Conservation (phyloP, 1,140 invertebrate genomes). For the Patella vulgata region DNA sequence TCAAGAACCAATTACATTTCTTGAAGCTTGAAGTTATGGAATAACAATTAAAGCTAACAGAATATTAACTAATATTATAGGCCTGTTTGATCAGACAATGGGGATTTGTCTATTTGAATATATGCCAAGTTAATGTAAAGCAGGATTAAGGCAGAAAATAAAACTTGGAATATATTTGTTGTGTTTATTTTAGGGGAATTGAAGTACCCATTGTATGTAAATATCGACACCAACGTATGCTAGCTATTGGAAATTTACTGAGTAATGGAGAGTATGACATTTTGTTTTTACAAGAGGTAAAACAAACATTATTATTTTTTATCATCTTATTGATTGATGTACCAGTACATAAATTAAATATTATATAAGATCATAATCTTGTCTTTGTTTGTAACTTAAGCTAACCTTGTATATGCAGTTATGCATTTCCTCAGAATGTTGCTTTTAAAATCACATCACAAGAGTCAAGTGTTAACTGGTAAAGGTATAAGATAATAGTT, state of each 20-base stretch:
- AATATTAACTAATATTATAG: background rate
- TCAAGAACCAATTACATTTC: background rate
- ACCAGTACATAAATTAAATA: background rate
- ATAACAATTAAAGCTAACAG: background rate
- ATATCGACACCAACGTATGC: conserved; percentile 78
- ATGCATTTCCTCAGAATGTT: background rate
- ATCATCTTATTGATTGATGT: background rate
- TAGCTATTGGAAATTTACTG: conserved; percentile 82
- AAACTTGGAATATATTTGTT: background rate
- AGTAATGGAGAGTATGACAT: conserved; percentile 78
- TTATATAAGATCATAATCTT: background rate
- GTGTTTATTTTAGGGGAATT: conserved; percentile 78
- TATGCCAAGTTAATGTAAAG: background rate
- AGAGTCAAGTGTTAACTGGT: background rate
- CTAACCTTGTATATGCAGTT: background rate
- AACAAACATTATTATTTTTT: background rate
- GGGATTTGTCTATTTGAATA: background rate
- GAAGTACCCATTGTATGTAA: conserved; percentile 72
- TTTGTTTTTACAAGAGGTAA: conserved; percentile 90
- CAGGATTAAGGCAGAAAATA: background rate
- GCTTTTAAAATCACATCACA: background rate
- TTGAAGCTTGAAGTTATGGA: background rate
- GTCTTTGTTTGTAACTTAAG: background rate
- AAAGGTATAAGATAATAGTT: background rate
- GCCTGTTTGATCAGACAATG: background rate